Base-by-base conservation (phyloP, 2,888 invertebrate species). In the Drosophila flavopinicola region DNA sequence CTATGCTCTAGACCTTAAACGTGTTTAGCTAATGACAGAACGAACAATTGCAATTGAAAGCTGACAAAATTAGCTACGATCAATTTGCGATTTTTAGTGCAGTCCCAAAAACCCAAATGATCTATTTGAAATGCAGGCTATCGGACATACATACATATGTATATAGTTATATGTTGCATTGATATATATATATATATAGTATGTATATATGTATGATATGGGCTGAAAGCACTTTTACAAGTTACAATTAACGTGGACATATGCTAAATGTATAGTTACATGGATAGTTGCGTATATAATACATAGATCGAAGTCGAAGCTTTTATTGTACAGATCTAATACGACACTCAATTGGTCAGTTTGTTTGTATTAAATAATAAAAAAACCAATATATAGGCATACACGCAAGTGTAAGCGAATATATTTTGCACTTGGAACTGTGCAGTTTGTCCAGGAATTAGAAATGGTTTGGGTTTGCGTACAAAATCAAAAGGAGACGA, bases 331-430 rank as follows among this genome's bases (percentile, higher is more conserved):
- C 74, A 84, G 44, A 37, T 60, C 72, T 54, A 41, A 74, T 58
- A 58, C 57, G 84, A 76, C 74, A 51, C 65, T 64, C 53, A 47
- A 66, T 74, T 86, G 75, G 80, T 86, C 84, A 66, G 54, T 68
- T 72, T 39, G 49, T 49, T 56, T 45, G 57, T 61, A 69, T 56
- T 64, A 20, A 20, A 20, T 20, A 20, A 20, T 3, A 20, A 20
- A 60, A 57, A 45, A 38, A 52, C n/a, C n/a, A 52, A 49, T 49
- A 35, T 60, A 35, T 52, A 45, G 29, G 29, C 9, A 33, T 13
- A 38, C 23, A 41, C 20, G 4, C 6, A 17, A 41, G 25, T 35
- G 37, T 57, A 33, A 37, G 35, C 35, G 27, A 39, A 24, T 52
- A 66, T 53, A 56, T 45, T 42, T 37, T 54, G 57, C 53, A 53